These are phyloP conservation scores for Zaprionus inermis DNA, from an alignment of 1,140 invertebrate species.

Conservation along the genomic window DNA sequence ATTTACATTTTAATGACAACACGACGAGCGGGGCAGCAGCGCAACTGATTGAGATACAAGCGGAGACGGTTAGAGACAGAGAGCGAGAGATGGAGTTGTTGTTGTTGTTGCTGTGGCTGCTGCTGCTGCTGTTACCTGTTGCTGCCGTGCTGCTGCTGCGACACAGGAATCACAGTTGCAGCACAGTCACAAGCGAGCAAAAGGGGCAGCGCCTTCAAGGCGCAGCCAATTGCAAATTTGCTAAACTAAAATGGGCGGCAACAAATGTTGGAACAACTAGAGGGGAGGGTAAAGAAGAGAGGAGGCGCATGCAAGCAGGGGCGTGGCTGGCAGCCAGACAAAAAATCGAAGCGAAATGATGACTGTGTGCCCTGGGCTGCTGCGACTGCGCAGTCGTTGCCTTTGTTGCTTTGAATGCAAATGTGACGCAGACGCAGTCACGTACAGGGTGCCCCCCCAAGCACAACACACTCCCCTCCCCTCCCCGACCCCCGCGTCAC, in stretches of 20 bases:
- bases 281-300: background rate
- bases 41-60: slow-evolving; percentile 67
- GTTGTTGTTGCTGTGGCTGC: slow-evolving; percentile 5
- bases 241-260: slow-evolving; percentile 75
- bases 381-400: slow-evolving; percentile 23
- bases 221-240: slow-evolving; percentile 77
- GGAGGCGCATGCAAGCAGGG: background rate
- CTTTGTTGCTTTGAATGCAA: slow-evolving; percentile 35
- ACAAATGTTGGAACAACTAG: background rate
- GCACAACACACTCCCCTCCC: no score
- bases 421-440: slow-evolving; percentile 26
- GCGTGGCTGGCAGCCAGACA: background rate
- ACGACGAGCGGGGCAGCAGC: slow-evolving; percentile 57
- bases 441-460: background rate
- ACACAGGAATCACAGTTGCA: slow-evolving; percentile 11
- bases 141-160: slow-evolving; percentile 1
- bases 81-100: background rate
- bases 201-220: slow-evolving; percentile 1
- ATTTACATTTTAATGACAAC: slow-evolving; percentile 83
- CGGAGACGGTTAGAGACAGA: slow-evolving; percentile 14
- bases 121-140: slow-evolving; percentile 4
- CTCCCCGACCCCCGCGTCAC: slow-evolving; percentile 17
- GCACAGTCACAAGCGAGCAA: background rate
- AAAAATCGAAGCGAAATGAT: slow-evolving; percentile 37
- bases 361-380: slow-evolving; percentile 10